Evolutionary conservation across 2,888 invertebrate genomes (phyloP).

Genomic region (Drosophila dives): DNA sequence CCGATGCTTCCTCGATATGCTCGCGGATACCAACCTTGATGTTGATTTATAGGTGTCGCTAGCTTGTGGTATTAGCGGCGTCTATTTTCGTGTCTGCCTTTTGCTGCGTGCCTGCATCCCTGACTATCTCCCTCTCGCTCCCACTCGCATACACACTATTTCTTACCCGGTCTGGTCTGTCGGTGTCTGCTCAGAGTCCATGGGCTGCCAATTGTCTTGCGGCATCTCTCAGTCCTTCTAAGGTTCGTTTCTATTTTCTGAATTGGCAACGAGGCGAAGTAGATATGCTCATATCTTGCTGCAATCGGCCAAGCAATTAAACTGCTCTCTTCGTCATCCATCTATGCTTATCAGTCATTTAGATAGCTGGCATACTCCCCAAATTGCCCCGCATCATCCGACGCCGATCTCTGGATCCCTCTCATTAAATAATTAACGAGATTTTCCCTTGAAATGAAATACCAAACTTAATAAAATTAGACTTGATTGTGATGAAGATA

Average conservation of each 20-base stretch:
- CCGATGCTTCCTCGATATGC: slow-evolving; percentile 66
- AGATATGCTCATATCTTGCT: slow-evolving; percentile 21
- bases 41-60: slow-evolving; percentile 81
- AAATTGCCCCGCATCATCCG: slow-evolving; percentile 3
- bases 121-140: slow-evolving; percentile 22
- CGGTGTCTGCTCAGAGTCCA: slow-evolving; percentile 33
- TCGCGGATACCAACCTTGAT: slow-evolving; percentile 82
- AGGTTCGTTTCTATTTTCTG: slow-evolving; percentile 85
- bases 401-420: slow-evolving; percentile 8
- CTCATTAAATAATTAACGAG: background rate
- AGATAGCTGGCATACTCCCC: slow-evolving; percentile 23
- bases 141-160: background rate
- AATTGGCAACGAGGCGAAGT: slow-evolving; percentile 56
- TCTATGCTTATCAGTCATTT: slow-evolving; percentile 56
- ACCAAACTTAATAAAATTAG: background rate
- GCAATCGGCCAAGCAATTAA: slow-evolving; percentile 45
- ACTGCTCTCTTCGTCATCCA: slow-evolving; percentile 53
- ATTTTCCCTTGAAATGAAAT: background rate
- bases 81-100: slow-evolving; percentile 62
- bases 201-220: slow-evolving; percentile 68
- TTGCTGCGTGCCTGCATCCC: slow-evolving; percentile 57
- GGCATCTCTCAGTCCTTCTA: slow-evolving; percentile 83
- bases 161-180: slow-evolving; percentile 1
- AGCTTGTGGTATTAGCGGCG: slow-evolving; percentile 36
- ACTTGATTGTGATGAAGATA: background rate